Evolutionary conservation across 2,888 invertebrate genomes (phyloP).

Genomic region (Bombyx huttoni): DNA sequence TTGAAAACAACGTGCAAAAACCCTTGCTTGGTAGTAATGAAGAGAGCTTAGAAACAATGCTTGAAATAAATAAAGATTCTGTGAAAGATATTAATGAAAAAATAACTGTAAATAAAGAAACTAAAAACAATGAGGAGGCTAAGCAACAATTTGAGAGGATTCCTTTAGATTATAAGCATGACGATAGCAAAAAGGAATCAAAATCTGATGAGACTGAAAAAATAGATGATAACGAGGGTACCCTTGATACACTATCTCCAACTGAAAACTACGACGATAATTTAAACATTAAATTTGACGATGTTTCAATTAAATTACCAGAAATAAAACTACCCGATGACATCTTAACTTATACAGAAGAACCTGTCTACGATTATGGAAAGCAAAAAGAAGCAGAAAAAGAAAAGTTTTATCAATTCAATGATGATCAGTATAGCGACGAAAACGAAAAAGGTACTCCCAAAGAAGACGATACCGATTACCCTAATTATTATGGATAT

Average conservation of each 20-base stretch:
- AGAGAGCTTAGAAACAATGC: conserved; percentile 28
- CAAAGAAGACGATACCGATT: conserved; percentile 16
- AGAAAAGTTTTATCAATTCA: conserved; percentile 24
- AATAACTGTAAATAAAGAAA: conserved; percentile 12
- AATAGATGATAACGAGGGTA: conserved; percentile 22
- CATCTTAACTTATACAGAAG: conserved; percentile 41
- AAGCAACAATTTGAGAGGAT: conserved; percentile 64
- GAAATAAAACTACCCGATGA: conserved; percentile 64
- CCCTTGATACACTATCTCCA: conserved; percentile 30
- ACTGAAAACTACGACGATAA: conserved; percentile 43
- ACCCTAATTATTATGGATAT: conserved; percentile 17
- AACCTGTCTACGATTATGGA: conserved; percentile 22
- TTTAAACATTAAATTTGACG: conserved; percentile 51
- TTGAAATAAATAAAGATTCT: conserved; percentile 18
- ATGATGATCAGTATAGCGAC: conserved; percentile 18
- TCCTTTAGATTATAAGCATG: conserved; percentile 55
- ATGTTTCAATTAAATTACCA: conserved; percentile 51
- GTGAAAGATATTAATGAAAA: conserved; percentile 19
- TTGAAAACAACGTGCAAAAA: conserved; percentile 19
- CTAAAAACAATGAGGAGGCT: conserved; percentile 25
- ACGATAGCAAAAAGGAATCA: conserved; percentile 12
- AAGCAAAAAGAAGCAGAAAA: conserved; percentile 19
- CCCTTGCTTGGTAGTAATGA: conserved; percentile 14
- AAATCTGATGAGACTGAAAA: conserved; percentile 10
- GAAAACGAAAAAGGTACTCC: conserved; percentile 14